Conservation (phyloP, 2,888 invertebrate species). For the Acrobasis suavella region DNA sequence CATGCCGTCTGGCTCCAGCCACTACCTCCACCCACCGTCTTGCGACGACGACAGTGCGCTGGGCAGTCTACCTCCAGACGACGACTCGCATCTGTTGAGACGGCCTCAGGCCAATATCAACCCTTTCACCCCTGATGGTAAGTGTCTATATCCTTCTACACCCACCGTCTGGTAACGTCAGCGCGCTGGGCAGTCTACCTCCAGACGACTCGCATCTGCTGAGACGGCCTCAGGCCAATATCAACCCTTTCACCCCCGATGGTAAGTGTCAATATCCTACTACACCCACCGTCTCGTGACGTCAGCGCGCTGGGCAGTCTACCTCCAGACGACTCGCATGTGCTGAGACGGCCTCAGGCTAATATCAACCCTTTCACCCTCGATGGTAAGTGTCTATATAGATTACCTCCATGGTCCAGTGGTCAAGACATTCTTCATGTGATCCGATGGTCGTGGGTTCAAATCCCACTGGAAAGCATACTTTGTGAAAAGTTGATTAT, state of each 20-base stretch:
- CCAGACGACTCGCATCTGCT: conserved; percentile 51
- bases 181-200: conserved; percentile 67
- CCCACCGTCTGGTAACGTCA: conserved; percentile 69
- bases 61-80: conserved; percentile 70
- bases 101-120: conserved; percentile 89
- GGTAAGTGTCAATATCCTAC: conserved; percentile 64
- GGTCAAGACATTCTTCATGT: no score
- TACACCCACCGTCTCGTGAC: conserved; percentile 68
- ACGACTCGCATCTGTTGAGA: conserved; percentile 33
- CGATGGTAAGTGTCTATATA: conserved; percentile 78
- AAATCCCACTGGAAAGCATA: no score
- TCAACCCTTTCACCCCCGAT: conserved; percentile 93
- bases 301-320: conserved; percentile 71
- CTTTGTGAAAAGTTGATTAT: no score
- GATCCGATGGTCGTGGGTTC: no score
- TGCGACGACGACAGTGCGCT: conserved; percentile 70
- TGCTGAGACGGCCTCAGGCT: conserved; percentile 76
- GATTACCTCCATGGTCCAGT: no score
- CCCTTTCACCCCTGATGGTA: conserved; percentile 92
- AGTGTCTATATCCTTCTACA: conserved; percentile 45
- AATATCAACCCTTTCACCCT: conserved; percentile 95
- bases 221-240: conserved; percentile 85
- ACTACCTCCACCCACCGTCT: conserved; percentile 69
- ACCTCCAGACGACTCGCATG: conserved; percentile 57
- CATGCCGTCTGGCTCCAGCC: conserved; percentile 68